Evolutionary conservation across 2,888 invertebrate genomes (phyloP).

Genomic region (Julus scandinavius): DNA sequence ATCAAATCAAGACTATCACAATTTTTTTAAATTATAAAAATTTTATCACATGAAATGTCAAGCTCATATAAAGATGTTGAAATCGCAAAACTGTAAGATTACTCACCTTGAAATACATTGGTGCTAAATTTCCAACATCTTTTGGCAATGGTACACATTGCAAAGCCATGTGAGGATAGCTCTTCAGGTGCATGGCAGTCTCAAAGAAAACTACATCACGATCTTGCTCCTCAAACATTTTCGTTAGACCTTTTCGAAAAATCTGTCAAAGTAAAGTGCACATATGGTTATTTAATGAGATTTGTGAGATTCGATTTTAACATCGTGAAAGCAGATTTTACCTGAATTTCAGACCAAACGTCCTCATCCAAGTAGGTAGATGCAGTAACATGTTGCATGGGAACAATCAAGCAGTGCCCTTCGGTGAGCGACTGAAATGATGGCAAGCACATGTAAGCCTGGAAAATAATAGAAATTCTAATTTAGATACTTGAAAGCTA

Average conservation of each 20-base stretch:
- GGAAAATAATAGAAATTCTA: slow-evolving; percentile 56
- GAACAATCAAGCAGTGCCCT: slow-evolving; percentile 86
- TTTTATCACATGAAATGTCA: too few relatives aligned
- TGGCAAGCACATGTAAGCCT: slow-evolving; percentile 84
- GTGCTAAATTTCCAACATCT: slow-evolving; percentile 86
- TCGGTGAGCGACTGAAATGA: slow-evolving; percentile 79
- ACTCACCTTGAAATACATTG: slow-evolving; percentile 90
- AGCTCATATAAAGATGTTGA: not conserved
- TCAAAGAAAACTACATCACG: slow-evolving; percentile 92
- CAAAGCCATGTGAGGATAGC: slow-evolving; percentile 84
- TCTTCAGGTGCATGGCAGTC: slow-evolving; percentile 78
- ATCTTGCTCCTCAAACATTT: slow-evolving; percentile 77
- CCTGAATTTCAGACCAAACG: slow-evolving; percentile 88
- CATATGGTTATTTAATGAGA: too few relatives aligned
- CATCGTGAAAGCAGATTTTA: slow-evolving; percentile 63
- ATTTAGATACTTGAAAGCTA: not conserved
- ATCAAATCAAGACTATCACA: too few relatives aligned
- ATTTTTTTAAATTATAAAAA: too few relatives aligned
- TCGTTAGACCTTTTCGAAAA: slow-evolving; percentile 80
- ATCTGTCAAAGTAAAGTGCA: slow-evolving; percentile 68
- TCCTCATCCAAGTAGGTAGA: slow-evolving; percentile 92
- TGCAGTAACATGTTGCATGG: slow-evolving; percentile 82
- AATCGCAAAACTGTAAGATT: too few relatives aligned
- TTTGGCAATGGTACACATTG: slow-evolving; percentile 89
- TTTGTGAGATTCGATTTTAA: too few relatives aligned